phyloP scores from a whole-genome alignment of 2,797 vertebrate species.

The Carduelis carduelis region DNA sequence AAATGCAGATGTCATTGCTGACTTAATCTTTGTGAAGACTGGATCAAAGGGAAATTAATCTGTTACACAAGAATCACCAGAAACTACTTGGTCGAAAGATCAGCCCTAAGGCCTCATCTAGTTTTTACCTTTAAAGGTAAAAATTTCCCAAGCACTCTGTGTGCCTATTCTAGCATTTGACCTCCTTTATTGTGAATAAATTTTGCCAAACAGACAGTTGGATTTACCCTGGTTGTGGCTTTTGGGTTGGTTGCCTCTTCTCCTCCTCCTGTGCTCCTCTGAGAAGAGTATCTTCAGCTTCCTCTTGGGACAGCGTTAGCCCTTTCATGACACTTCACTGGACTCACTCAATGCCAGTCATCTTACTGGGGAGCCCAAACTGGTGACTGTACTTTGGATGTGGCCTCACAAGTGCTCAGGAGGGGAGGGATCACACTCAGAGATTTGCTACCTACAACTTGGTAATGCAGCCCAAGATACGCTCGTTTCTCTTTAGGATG shows the following conservation, averaged over 20 bases:
- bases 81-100: not conserved
- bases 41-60: slow-evolving; percentile 29
- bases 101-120: not conserved
- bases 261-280: not conserved
- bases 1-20: not conserved
- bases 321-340: not conserved
- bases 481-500: not conserved
- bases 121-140: not conserved
- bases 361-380: not conserved
- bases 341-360: not conserved
- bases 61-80: not conserved
- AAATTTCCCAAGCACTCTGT: not conserved
- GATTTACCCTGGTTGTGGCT: accelerated
- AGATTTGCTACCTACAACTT: not conserved
- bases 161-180: not conserved
- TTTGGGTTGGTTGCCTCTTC: not conserved
- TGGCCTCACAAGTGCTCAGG: not conserved
- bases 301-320: not conserved
- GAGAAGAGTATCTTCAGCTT: not conserved
- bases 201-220: not conserved
- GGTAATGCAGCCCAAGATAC: not conserved
- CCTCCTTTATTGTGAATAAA: not conserved
- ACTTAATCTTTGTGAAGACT: not conserved
- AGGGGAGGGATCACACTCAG: not conserved
- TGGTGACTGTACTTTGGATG: not conserved